Evolutionary conservation across 2,888 invertebrate species (phyloP).

Genomic region (Sericinus montela): DNA sequence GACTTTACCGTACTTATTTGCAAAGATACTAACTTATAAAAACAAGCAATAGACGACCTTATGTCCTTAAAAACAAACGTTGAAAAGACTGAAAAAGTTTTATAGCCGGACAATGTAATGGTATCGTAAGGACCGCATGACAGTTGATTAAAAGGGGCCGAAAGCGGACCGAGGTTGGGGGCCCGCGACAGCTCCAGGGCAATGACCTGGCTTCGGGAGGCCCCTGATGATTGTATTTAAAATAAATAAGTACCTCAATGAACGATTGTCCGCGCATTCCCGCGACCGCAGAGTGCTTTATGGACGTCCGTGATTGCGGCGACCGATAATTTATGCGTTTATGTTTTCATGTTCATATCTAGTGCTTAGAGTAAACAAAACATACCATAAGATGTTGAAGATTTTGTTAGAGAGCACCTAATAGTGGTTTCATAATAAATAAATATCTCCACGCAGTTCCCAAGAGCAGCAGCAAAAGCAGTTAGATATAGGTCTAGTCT

Average conservation of each 20-base stretch:
- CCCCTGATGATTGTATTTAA: constrained; percentile 78
- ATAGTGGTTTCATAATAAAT: too few species aligned
- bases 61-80: constrained; percentile 20
- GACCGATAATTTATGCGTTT: constrained; percentile 49
- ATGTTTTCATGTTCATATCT: constrained; percentile 22
- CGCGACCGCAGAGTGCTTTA: constrained; percentile 50
- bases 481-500: too few species aligned
- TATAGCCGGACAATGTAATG: constrained; percentile 36
- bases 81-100: constrained; percentile 19
- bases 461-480: too few species aligned
- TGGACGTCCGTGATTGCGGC: constrained; percentile 45
- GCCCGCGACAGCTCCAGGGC: constrained; percentile 74
- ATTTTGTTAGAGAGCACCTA: too few species aligned
- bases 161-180: constrained; percentile 70
- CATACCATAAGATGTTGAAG: too few species aligned
- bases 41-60: constrained; percentile 29
- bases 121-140: constrained; percentile 64
- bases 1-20: constrained; percentile 34
- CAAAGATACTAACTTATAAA: constrained; percentile 23
- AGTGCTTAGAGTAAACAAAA: constrained; percentile 1
- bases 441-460: too few species aligned
- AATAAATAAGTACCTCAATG: constrained; percentile 79
- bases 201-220: constrained; percentile 64
- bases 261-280: constrained; percentile 72
- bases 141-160: constrained; percentile 79